Evolutionary conservation across 2,888 invertebrate species (phyloP).

Genomic region (Neoitamus cyanurus): DNA sequence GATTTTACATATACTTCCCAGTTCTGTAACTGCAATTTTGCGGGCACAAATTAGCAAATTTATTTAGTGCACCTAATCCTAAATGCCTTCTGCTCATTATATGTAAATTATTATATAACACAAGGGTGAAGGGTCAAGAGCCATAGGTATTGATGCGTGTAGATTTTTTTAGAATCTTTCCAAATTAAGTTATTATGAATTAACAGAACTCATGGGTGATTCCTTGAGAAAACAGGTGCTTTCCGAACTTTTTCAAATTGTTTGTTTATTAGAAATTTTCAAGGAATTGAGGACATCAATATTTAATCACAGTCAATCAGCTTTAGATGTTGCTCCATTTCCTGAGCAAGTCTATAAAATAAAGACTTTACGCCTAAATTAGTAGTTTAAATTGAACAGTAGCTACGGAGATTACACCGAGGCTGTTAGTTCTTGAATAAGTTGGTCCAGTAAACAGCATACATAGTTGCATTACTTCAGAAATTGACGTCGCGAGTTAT

Average conservation of each 20-base stretch:
- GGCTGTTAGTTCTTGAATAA: background rate
- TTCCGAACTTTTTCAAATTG: background rate
- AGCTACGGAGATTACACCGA: background rate
- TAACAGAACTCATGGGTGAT: background rate
- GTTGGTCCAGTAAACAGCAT: background rate
- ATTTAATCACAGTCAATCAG: background rate
- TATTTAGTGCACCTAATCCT: too few species aligned
- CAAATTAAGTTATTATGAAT: too few species aligned
- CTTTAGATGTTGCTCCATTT: background rate
- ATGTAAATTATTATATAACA: too few species aligned
- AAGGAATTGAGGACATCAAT: background rate
- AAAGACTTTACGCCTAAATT: background rate
- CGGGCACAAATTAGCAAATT: too few species aligned
- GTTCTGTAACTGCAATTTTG: too few species aligned
- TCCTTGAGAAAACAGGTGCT: background rate
- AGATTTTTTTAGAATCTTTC: too few species aligned
- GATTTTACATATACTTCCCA: too few species aligned
- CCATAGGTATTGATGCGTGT: too few species aligned
- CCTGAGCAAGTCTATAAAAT: background rate
- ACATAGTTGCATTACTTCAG: too few species aligned
- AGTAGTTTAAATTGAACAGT: background rate
- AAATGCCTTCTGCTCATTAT: too few species aligned
- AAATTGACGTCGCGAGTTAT: background rate
- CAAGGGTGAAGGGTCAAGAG: too few species aligned
- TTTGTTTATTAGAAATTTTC: background rate